Base-by-base conservation (phyloP, 2,113 vertebrate species). In the Bubalus kerabau region DNA sequence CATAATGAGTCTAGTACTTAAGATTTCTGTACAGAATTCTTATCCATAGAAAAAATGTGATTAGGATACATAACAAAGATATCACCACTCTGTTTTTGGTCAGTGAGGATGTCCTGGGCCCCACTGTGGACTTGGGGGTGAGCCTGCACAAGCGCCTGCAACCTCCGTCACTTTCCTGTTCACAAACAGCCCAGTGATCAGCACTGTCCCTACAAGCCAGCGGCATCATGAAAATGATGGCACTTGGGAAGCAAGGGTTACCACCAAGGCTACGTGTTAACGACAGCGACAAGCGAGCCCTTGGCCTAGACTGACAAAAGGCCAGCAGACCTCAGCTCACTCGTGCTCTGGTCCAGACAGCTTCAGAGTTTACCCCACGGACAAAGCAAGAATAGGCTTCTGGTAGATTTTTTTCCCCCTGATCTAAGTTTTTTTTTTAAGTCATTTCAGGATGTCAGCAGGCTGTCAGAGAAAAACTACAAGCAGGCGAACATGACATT, bases 401-500 rank as follows among this genome's bases (percentile, higher is more conserved):
- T 92, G 30, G 15, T 40, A 32, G 28, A 28, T 5, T 81, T 91
- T 76, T 23, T 50, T 36, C 13, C 28, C 76, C 13, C 21, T 50
- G 43, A 11, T 24, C 62, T 80, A 87, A 74, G 71, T 92, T 36
- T 67, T 90, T 64, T 64, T 4, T 71, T 52, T 64, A 97, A 92
- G n/a, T 30, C 50, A 5, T 52, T 96, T 91, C 40, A 40, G 57
- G 80, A 10, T 87, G 74, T 32, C 56, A 62, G 78, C 13, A 6
- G 21, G 48, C 24, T 97, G 60, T 92, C 71, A 80, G 57, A 96
- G 83, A 54, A 60, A 90, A 96, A 14, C 71, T 52, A 19, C 15
- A 5, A 90, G 3, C 32, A 85, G 71, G 84, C 21, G 23, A 86
- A 74, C 26, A 19, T 40, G 0, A 54, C 30, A 78, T 67, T 54